phyloP scores from a whole-genome alignment of 92 coral and sea anemone species.

The Actinernus sp. region DNA sequence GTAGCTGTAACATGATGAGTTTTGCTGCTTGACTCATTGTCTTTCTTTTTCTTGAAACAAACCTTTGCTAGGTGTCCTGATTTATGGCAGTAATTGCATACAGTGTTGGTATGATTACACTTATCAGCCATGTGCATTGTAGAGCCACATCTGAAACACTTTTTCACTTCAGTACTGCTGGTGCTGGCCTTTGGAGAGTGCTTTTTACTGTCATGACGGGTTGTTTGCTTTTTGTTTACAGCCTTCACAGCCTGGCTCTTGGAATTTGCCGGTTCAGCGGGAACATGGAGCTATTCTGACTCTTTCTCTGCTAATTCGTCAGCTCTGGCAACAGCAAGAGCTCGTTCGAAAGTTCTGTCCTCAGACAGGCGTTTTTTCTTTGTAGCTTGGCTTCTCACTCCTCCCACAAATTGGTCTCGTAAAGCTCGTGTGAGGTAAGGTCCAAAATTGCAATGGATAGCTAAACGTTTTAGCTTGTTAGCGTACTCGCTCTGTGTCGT shows the following conservation, averaged over 20 bases:
- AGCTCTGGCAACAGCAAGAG: slow-evolving; percentile 51
- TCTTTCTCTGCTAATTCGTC: slow-evolving; percentile 56
- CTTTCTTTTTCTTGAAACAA: slow-evolving; percentile 44
- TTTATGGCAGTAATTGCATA: slow-evolving; percentile 35
- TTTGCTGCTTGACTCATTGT: slow-evolving; percentile 3
- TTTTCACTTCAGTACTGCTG: slow-evolving; percentile 8
- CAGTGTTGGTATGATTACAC: slow-evolving; percentile 1
- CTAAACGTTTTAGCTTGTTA: too few species aligned
- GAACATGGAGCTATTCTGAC: slow-evolving; percentile 29
- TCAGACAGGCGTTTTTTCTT: slow-evolving; percentile 34
- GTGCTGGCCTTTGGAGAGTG: too few species aligned
- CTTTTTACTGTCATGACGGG: too few species aligned
- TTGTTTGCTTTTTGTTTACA: slow-evolving; percentile 2
- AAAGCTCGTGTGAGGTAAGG: not conserved
- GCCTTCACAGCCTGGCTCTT: not conserved
- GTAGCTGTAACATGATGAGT: slow-evolving; percentile 26
- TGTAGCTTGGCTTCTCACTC: slow-evolving; percentile 39
- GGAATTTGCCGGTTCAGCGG: not conserved
- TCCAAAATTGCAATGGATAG: slow-evolving; percentile 3
- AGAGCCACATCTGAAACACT: slow-evolving; percentile 48
- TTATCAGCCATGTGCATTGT: slow-evolving; percentile 4
- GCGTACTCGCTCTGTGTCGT: too few species aligned
- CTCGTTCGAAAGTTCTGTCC: slow-evolving; percentile 51
- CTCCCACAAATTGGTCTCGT: slow-evolving; percentile 56
- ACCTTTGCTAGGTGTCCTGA: slow-evolving; percentile 39